These are phyloP conservation scores for Caretta caretta DNA, from an alignment of 2,113 vertebrate species.

Conservation along the genomic window DNA sequence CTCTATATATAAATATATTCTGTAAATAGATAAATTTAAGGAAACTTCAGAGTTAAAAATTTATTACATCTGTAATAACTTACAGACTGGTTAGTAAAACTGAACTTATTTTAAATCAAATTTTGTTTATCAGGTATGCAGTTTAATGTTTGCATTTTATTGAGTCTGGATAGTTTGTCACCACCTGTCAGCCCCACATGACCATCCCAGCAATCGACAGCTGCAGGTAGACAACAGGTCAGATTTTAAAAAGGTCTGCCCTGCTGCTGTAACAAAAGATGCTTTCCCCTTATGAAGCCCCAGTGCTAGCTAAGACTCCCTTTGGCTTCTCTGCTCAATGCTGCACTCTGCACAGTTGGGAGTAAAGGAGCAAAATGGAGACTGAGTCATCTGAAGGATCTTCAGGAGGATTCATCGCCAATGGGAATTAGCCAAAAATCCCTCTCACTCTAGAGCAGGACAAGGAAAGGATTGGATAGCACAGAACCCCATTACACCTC, in stretches of 20 bases:
- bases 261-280: background rate
- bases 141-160: constrained; percentile 19
- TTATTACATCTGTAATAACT: constrained; percentile 6
- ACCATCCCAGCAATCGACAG: background rate
- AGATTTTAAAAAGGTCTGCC: background rate
- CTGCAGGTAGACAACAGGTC: constrained; percentile 26
- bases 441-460: background rate
- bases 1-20: constrained; percentile 14
- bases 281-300: background rate
- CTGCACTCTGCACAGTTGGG: constrained; percentile 18
- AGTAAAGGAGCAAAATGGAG: constrained; percentile 4
- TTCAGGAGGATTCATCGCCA: background rate
- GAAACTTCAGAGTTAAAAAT: constrained; percentile 56
- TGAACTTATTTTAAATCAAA: background rate
- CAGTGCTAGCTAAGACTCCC: background rate
- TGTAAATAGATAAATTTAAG: constrained; percentile 31
- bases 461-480: background rate
- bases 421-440: constrained; percentile 3
- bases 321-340: constrained; percentile 37
- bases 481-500: background rate
- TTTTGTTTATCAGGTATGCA: constrained; percentile 21
- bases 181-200: constrained; percentile 20
- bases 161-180: constrained; percentile 22
- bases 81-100: constrained; percentile 26
- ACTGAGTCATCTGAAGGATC: constrained; percentile 28